These are phyloP conservation scores for Phyllostomus discolor DNA, from an alignment of 2,113 vertebrate genomes.

Conservation along the genomic window DNA sequence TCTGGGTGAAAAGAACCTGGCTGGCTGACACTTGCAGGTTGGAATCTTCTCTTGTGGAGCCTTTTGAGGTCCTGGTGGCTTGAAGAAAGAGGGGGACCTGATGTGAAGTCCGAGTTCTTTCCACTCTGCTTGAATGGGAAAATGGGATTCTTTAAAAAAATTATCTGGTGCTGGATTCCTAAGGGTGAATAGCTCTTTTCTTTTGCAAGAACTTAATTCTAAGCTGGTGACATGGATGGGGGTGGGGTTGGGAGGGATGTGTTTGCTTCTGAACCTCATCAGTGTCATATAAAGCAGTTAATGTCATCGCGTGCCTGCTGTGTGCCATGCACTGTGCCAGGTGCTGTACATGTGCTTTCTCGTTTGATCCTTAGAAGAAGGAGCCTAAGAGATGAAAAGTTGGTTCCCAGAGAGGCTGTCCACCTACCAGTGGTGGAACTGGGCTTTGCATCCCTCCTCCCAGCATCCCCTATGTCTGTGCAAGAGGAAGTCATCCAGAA, in stretches of 20 bases:
- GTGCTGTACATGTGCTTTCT: neutral
- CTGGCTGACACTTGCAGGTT: neutral
- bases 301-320: neutral
- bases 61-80: neutral
- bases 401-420: neutral
- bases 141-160: neutral
- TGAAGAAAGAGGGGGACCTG: neutral
- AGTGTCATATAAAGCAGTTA: neutral
- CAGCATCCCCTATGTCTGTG: neutral
- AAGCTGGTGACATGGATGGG: neutral
- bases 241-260: neutral
- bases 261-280: neutral
- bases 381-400: neutral
- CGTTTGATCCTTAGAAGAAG: neutral
- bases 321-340: neutral
- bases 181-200: neutral
- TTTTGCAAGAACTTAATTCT: neutral
- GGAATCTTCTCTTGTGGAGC: neutral
- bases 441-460: neutral
- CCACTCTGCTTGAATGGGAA: neutral
- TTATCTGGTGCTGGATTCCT: neutral
- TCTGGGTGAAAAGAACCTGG: neutral
- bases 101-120: neutral
- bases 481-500: neutral
- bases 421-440: neutral